Evolutionary conservation across 2,797 vertebrate genomes (phyloP).

Genomic region (Acrocephalus scirpaceus): DNA sequence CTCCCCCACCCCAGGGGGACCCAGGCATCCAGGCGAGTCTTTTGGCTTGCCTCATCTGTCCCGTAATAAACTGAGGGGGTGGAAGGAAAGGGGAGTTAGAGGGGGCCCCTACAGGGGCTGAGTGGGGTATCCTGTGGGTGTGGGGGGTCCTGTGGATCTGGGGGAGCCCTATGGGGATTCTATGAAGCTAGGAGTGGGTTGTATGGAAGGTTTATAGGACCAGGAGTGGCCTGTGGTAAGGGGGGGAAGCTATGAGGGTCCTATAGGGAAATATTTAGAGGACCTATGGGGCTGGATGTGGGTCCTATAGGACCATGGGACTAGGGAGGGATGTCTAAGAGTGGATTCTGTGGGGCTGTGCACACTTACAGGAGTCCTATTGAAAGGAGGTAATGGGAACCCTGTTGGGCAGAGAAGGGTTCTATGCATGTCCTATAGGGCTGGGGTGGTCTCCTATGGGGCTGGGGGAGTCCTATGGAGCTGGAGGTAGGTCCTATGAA

Average conservation of each 20-base stretch:
- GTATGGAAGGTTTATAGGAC: neutral
- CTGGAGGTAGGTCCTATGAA: neutral
- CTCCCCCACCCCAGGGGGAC: neutral
- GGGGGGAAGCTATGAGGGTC: neutral
- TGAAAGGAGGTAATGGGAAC: neutral
- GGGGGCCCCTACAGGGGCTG: neutral
- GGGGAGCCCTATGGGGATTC: neutral
- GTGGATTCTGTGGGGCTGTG: neutral
- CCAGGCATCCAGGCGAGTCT: neutral
- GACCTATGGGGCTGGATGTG: neutral
- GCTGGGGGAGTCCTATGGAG: neutral
- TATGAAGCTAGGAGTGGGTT: neutral
- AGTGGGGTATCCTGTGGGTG: neutral
- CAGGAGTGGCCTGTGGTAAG: neutral
- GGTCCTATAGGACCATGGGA: neutral
- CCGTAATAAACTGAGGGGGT: neutral
- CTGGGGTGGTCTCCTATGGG: neutral
- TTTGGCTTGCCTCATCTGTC: neutral
- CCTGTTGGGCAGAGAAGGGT: neutral
- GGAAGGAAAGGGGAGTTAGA: neutral
- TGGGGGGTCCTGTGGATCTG: neutral
- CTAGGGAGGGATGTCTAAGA: neutral
- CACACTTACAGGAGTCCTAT: neutral
- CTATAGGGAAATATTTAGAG: neutral
- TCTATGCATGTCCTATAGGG: neutral